Evolutionary conservation across 2,113 vertebrate genomes (phyloP).

Genomic region (Scytalopus superciliaris): DNA sequence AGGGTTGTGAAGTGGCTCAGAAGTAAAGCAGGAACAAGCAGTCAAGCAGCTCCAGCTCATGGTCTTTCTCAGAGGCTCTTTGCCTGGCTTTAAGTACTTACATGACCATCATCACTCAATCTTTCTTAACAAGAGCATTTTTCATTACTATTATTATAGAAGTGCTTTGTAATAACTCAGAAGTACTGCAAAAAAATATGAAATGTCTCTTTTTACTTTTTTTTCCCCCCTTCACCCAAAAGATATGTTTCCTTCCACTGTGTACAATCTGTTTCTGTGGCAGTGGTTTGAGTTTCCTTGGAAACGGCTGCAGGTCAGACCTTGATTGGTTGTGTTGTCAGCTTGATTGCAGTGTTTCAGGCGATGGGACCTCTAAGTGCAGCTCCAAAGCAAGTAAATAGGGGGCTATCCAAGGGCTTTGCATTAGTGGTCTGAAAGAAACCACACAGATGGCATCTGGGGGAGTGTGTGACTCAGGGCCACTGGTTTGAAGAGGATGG

Average conservation of each 20-base stretch:
- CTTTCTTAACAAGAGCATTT: constrained; percentile 57
- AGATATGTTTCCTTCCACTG: constrained; percentile 59
- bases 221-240: background rate
- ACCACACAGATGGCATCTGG: constrained; percentile 35
- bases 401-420: constrained; percentile 41
- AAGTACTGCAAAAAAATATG: constrained; percentile 15
- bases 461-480: background rate
- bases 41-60: background rate
- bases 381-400: constrained; percentile 42
- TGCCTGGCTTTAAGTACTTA: constrained; percentile 33
- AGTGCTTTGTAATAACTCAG: constrained; percentile 40
- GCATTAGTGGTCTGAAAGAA: constrained; percentile 60
- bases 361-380: constrained; percentile 51
- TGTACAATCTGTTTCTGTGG: constrained; percentile 66
- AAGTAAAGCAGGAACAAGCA: background rate
- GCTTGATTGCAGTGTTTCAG: constrained; percentile 72
- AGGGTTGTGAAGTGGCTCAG: background rate
- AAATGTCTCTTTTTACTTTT: background rate
- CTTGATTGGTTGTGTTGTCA: constrained; percentile 69
- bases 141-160: constrained; percentile 54
- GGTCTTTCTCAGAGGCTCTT: background rate
- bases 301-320: constrained; percentile 66
- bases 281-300: constrained; percentile 65
- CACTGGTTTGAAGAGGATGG: background rate
- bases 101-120: constrained; percentile 43